A percentile compares a stretch with the other conserved stretches of the same genome.
Conservation (phyloP, 2,113 vertebrate species). For the Rhegmatorhina hoffmannsi region DNA sequence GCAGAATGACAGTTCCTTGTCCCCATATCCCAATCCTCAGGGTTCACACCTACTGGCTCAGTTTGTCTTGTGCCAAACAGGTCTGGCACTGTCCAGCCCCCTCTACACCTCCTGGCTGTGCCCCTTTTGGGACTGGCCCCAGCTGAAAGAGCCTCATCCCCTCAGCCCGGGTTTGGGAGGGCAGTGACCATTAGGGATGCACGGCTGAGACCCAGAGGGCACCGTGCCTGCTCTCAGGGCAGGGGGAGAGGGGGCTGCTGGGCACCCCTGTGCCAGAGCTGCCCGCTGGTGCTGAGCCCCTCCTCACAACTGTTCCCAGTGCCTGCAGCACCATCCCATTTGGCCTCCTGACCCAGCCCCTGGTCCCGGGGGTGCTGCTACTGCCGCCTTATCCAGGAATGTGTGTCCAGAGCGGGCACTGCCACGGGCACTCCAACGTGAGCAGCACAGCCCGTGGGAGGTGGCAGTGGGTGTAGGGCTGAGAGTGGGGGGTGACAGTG, state of each 20-base stretch:
- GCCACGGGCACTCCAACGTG: fast-evolving
- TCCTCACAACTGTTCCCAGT: fast-evolving
- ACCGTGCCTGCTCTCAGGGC: fast-evolving
- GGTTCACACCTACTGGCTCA: fast-evolving
- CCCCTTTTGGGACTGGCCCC: neutral
- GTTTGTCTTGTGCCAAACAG: neutral
- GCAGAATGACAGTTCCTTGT: neutral
- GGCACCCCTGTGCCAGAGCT: neutral
- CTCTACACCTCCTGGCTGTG: fast-evolving
- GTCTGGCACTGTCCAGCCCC: neutral
- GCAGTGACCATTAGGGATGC: neutral
- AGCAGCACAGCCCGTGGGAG: neutral
- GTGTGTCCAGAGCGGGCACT: neutral
- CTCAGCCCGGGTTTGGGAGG: neutral
- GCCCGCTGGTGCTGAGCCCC: neutral
- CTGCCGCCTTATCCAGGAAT: neutral
- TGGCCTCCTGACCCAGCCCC: neutral
- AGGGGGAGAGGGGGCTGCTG: neutral
- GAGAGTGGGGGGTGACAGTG: neutral
- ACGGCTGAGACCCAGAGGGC: neutral
- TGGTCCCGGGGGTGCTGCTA: neutral
- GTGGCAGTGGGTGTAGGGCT: neutral
- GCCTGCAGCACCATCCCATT: neutral
- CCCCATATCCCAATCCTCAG: neutral
- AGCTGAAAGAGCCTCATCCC: neutral